Conservation (phyloP, 2,113 vertebrate genomes). For the Saimiri boliviensis region DNA sequence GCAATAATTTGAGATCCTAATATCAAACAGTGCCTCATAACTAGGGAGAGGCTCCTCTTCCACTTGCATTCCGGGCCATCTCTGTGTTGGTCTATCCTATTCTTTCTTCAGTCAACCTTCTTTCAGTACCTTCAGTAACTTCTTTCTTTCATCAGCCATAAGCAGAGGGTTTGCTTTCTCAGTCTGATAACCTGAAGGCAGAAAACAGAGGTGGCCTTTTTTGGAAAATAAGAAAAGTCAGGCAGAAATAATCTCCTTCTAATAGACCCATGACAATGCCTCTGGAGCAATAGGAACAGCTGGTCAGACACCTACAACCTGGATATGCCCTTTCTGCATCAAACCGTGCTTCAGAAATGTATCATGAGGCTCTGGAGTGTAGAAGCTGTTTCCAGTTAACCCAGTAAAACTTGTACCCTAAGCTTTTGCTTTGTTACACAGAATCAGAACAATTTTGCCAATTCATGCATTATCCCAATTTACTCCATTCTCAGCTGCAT, state of each 20-base stretch:
- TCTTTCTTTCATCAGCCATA: background rate
- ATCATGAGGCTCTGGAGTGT: background rate
- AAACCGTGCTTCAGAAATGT: background rate
- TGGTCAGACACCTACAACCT: too few relatives aligned
- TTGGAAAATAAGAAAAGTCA: background rate
- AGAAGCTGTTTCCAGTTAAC: background rate
- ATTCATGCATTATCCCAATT: background rate
- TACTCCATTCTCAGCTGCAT: background rate
- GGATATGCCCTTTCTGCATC: background rate
- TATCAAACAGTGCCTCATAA: background rate
- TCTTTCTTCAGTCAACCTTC: background rate
- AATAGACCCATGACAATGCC: accelerated
- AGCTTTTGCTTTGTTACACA: background rate
- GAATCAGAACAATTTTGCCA: background rate
- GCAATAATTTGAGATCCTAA: background rate
- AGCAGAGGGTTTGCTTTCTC: accelerated
- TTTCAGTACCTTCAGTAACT: background rate
- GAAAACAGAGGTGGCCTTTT: background rate
- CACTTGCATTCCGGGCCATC: too few relatives aligned
- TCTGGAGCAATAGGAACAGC: background rate
- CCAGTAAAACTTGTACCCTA: background rate
- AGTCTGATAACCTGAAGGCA: background rate
- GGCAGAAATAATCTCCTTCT: background rate
- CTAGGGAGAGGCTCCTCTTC: background rate
- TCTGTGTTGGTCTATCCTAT: background rate